A percentile compares a stretch with the other conserved stretches of the same genome.
phyloP scores from a whole-genome alignment of 2,888 invertebrate genomes.

The Smittia sp. region DNA sequence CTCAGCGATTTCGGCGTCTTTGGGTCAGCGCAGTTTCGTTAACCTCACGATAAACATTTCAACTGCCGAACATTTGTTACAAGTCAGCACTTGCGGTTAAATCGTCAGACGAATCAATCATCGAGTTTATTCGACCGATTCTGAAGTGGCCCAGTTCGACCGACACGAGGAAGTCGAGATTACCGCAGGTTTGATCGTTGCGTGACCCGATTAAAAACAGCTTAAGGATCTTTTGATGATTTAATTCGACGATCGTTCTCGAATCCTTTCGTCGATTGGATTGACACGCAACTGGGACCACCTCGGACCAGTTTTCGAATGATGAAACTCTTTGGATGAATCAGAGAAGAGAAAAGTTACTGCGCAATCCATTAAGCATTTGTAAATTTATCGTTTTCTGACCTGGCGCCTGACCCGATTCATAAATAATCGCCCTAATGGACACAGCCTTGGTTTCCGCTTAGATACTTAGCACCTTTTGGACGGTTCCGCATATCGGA shows the following conservation, averaged over 20 bases:
- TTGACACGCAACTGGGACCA: neutral
- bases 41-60: neutral
- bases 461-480: conserved; percentile 34
- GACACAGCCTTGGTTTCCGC: conserved; percentile 17
- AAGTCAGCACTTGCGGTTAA: neutral
- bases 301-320: neutral
- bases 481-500: neutral
- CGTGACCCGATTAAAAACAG: neutral
- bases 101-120: conserved; percentile 19
- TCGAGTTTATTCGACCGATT: neutral
- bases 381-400: conserved; percentile 12
- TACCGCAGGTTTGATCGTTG: neutral
- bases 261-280: neutral
- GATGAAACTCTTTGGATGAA: neutral
- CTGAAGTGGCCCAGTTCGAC: neutral
- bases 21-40: neutral
- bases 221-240: neutral
- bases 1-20: neutral
- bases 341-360: neutral
- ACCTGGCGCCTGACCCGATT: conserved; percentile 30
- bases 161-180: neutral
- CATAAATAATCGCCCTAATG: conserved; percentile 34
- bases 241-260: neutral
- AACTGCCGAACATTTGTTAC: conserved; percentile 18
- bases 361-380: neutral